phyloP scores from a whole-genome alignment of 1,140 invertebrate genomes.

The Philaenus spumarius region DNA sequence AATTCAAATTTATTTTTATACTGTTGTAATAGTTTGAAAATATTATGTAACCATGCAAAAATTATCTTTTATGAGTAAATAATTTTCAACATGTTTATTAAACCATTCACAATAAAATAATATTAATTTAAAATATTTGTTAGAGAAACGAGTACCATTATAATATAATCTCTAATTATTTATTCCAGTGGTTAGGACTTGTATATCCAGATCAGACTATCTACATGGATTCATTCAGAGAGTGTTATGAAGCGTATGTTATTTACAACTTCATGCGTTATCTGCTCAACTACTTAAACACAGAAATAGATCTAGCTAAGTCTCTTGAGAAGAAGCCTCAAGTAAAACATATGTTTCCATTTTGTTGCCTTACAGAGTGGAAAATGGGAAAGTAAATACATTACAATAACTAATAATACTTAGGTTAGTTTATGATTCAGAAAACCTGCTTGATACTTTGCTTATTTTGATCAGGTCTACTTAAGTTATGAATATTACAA shows the following conservation, averaged over 20 bases:
- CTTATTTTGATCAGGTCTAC: too few relatives aligned
- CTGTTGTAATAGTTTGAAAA: too few relatives aligned
- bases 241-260: constrained; percentile 95
- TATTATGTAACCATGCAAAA: too few relatives aligned
- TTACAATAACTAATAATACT: too few relatives aligned
- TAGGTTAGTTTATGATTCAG: too few relatives aligned
- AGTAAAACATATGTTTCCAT: constrained; percentile 75
- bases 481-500: too few relatives aligned
- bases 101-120: background rate
- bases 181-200: constrained; percentile 71
- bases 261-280: constrained; percentile 98
- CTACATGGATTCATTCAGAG: constrained; percentile 85
- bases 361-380: constrained; percentile 80
- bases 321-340: constrained; percentile 77
- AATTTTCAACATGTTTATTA: constrained; percentile 18
- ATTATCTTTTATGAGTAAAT: background rate
- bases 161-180: constrained; percentile 22
- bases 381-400: constrained; percentile 73
- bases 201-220: constrained; percentile 78
- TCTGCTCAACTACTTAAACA: constrained; percentile 80
- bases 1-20: too few relatives aligned
- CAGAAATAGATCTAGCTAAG: constrained; percentile 70
- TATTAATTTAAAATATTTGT: constrained; percentile 1
- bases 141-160: constrained; percentile 14
- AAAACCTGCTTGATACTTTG: too few relatives aligned